These are phyloP conservation scores for Plutomurus gul DNA, from an alignment of 1,140 invertebrate species.

Conservation along the genomic window DNA sequence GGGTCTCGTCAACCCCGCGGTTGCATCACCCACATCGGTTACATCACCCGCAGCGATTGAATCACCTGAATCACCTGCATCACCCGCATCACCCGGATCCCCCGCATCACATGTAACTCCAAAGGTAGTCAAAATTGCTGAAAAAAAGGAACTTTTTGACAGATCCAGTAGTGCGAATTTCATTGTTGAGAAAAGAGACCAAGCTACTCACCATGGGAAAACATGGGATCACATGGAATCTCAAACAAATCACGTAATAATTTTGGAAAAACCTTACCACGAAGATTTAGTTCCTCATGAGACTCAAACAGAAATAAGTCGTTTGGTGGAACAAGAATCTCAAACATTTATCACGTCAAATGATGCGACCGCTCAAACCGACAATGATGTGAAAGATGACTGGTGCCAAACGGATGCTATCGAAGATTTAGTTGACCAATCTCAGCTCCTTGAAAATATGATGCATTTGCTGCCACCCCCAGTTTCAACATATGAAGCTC, in stretches of 20 bases:
- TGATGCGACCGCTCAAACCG: neutral
- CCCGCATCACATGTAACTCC: too few species aligned
- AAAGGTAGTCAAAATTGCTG: too few species aligned
- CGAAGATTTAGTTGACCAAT: neutral
- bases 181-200: neutral
- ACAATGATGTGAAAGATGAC: neutral
- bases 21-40: too few species aligned
- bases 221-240: too few species aligned
- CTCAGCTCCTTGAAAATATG: neutral
- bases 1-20: too few species aligned
- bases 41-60: too few species aligned
- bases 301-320: neutral
- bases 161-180: neutral
- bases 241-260: neutral
- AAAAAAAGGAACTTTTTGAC: too few species aligned
- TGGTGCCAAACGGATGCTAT: neutral
- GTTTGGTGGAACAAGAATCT: neutral
- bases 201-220: neutral
- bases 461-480: neutral
- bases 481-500: neutral
- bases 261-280: neutral
- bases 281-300: neutral
- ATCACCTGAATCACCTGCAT: too few species aligned
- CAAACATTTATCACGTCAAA: neutral
- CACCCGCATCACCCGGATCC: too few species aligned